Conservation (phyloP, 2,888 invertebrate species). For the Dusona sp. region DNA sequence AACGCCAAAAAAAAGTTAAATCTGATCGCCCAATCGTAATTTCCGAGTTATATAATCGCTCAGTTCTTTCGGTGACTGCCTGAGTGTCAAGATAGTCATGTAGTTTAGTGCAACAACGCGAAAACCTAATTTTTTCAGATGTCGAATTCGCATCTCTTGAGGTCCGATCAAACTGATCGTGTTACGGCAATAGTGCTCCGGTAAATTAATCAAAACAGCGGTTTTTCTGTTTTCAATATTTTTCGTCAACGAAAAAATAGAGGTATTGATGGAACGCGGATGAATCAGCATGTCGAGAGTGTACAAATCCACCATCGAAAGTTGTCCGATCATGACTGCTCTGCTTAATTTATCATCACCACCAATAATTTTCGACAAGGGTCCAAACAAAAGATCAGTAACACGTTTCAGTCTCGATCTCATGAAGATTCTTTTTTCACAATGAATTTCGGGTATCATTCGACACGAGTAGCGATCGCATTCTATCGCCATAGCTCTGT, state of each 20-base stretch:
- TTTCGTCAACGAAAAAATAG: slow-evolving; percentile 73
- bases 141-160: slow-evolving; percentile 88
- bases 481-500: slow-evolving; percentile 88
- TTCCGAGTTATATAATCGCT: slow-evolving; percentile 86
- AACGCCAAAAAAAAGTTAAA: background rate
- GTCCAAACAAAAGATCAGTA: slow-evolving; percentile 84
- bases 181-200: slow-evolving; percentile 88
- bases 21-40: slow-evolving; percentile 82
- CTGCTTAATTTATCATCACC: slow-evolving; percentile 85
- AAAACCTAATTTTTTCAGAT: slow-evolving; percentile 88
- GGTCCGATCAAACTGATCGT: slow-evolving; percentile 87
- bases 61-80: slow-evolving; percentile 85
- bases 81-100: slow-evolving; percentile 85
- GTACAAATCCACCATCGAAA: slow-evolving; percentile 87
- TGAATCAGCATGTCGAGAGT: slow-evolving; percentile 88
- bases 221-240: slow-evolving; percentile 84
- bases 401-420: slow-evolving; percentile 86
- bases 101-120: slow-evolving; percentile 88
- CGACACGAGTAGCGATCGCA: slow-evolving; percentile 87
- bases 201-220: slow-evolving; percentile 88
- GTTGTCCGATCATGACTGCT: slow-evolving; percentile 86
- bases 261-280: slow-evolving; percentile 84
- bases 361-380: slow-evolving; percentile 85
- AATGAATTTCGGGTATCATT: slow-evolving; percentile 86
- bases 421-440: slow-evolving; percentile 85